Evolutionary conservation across 2,888 invertebrate genomes (phyloP).

Genomic region (Abscondita cerata): DNA sequence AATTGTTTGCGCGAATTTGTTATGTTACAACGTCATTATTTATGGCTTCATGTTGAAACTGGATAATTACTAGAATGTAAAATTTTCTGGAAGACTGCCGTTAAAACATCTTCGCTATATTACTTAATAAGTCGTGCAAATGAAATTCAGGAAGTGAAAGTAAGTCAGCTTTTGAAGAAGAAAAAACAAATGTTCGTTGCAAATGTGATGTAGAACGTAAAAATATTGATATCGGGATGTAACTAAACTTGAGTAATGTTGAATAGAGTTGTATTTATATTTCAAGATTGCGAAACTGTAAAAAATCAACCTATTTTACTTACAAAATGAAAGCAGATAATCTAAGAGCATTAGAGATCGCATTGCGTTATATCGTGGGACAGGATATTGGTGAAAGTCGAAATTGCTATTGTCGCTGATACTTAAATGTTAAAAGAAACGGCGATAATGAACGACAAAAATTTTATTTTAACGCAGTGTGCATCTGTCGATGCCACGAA

Average conservation of each 20-base stretch:
- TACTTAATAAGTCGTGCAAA: constrained; percentile 13
- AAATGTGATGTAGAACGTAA: constrained; percentile 7
- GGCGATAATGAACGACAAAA: too few species aligned
- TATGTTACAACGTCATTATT: constrained; percentile 4
- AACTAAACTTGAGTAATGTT: neutral
- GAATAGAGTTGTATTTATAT: neutral
- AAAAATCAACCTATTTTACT: neutral
- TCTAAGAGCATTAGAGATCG: neutral
- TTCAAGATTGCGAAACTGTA: neutral
- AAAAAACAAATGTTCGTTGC: neutral
- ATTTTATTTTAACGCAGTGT: too few species aligned
- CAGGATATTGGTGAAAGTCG: constrained; percentile 6
- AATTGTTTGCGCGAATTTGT: constrained; percentile 4
- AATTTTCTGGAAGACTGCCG: constrained; percentile 10
- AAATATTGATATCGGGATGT: constrained; percentile 5
- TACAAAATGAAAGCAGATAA: neutral
- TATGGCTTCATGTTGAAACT: constrained; percentile 9
- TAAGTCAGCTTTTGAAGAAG: constrained; percentile 11
- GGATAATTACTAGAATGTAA: constrained; percentile 10
- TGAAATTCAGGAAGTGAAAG: constrained; percentile 11
- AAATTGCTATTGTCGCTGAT: neutral
- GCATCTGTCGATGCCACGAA: too few species aligned
- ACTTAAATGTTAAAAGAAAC: too few species aligned
- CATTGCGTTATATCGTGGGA: neutral
- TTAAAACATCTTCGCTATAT: constrained; percentile 7